Base-by-base conservation (phyloP, 2,113 vertebrate species). In the Rhinolophus ferrumequinum region DNA sequence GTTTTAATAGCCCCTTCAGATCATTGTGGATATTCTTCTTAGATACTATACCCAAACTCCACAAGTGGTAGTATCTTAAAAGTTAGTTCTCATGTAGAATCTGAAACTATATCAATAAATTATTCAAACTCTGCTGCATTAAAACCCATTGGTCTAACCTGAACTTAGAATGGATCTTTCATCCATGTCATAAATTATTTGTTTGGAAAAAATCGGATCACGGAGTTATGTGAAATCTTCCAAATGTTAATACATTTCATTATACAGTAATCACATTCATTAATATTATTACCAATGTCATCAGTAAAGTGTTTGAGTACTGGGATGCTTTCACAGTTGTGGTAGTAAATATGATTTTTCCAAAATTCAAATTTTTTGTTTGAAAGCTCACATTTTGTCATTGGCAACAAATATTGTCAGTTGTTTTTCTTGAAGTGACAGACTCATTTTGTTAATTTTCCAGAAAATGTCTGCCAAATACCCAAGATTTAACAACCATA, bases 381-480 rank as follows among this genome's bases (percentile, higher is more conserved):
- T 89, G 41, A 86, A 94, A 97, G 52, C 22, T 73, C 67, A 56
- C 30, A 75, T 85, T 75, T 94, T 93, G 62, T 69, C 38, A 72
- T 12, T 72, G 66, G 67, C 33, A 93, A 94, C 66, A 81, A 82
- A 77, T 54, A 82, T 1, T 50, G n/a, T 50, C 26, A 64, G 38
- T 44, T 88, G 35, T 89, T 80, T 86, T 70, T 64, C 58, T 67
- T 73, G 21, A 86, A 60, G 50, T n/a, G 2, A 75, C n/a, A 84
- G 44, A n/a, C 30, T 73, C 26, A 66, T n/a, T 82, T 73, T 19
- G 77, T 41, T 84, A 28, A 70, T 64, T 93, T 96, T 83, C 47
- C 41, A 56, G 77, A 92, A 91, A 88, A 47, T 77, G 28, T 83
- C 60, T 94, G 52, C 60, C 88, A 88, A 62, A 66, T 38, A 60